These are phyloP conservation scores for Hoplias malabaricus DNA, from an alignment of 2,113 vertebrate genomes.

Conservation along the genomic window DNA sequence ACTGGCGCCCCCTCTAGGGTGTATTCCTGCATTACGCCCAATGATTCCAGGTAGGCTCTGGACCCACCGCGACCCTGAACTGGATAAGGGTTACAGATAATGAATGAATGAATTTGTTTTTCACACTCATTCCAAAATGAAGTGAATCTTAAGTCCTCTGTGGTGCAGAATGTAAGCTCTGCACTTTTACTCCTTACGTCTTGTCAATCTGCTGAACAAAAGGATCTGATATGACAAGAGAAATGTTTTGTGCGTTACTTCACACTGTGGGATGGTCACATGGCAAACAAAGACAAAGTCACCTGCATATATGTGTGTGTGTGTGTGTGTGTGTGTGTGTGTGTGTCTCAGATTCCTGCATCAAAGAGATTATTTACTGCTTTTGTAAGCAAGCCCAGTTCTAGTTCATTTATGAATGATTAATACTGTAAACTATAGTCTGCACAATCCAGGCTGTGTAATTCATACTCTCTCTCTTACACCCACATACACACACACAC, in stretches of 20 bases:
- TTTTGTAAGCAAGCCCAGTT: slow-evolving; percentile 62
- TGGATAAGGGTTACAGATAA: too few relatives aligned
- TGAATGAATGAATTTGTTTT: too few relatives aligned
- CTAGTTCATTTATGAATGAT: slow-evolving; percentile 66
- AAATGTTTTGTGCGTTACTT: neutral
- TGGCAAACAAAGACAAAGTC: slow-evolving; percentile 9
- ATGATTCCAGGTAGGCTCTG: too few relatives aligned
- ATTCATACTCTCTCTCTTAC: slow-evolving; percentile 44
- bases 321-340: neutral
- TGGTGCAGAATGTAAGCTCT: too few relatives aligned
- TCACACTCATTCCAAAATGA: too few relatives aligned
- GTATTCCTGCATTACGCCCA: too few relatives aligned
- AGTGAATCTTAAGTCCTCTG: too few relatives aligned
- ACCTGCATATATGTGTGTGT: neutral
- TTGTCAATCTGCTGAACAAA: neutral
- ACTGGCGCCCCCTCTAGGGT: too few relatives aligned
- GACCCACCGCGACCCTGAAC: too few relatives aligned
- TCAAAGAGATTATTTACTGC: slow-evolving; percentile 53
- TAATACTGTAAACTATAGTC: slow-evolving; percentile 60
- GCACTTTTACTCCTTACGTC: neutral
- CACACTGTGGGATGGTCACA: neutral
- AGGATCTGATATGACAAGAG: neutral
- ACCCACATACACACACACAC: slow-evolving; percentile 6
- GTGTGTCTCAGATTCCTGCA: slow-evolving; percentile 25
- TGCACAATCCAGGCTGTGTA: slow-evolving; percentile 56